Percentiles rank a stretch among this genome's conserved stretches.
Evolutionary conservation across 1,140 invertebrate genomes (phyloP).

Genomic region (Neodiprion virginianus): DNA sequence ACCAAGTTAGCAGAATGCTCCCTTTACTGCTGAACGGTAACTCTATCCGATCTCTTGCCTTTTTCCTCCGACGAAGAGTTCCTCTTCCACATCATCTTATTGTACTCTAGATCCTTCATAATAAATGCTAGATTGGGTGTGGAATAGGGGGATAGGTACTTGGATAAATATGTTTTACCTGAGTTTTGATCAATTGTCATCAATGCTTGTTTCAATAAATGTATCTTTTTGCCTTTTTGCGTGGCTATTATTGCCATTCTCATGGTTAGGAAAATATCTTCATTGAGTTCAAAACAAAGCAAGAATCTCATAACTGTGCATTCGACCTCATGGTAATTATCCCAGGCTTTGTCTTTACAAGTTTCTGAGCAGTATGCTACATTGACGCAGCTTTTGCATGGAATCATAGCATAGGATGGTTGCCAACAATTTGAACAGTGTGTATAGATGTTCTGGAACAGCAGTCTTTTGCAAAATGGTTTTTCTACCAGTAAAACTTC

Average conservation of each 20-base stretch:
- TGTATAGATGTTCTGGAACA: conserved; percentile 65
- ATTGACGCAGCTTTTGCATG: conserved; percentile 69
- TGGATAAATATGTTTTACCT: not conserved
- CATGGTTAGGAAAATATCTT: not conserved
- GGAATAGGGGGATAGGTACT: not conserved
- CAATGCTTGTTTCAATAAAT: not conserved
- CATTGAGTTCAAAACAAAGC: not conserved
- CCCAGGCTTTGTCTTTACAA: conserved; percentile 70
- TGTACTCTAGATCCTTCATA: too few species aligned
- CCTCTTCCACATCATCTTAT: too few species aligned
- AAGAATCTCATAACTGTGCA: conserved; percentile 70
- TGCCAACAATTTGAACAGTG: conserved; percentile 79
- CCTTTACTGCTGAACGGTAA: too few species aligned
- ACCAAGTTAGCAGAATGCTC: too few species aligned
- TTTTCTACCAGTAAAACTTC: conserved; percentile 79
- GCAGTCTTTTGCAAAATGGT: conserved; percentile 73
- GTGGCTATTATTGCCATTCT: not conserved
- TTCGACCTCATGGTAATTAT: conserved; percentile 76
- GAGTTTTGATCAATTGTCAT: not conserved
- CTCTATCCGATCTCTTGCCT: too few species aligned
- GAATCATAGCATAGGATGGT: conserved; percentile 65
- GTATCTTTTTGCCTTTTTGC: not conserved
- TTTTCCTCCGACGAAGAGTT: too few species aligned
- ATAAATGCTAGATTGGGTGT: not conserved
- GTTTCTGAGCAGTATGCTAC: conserved; percentile 72